Evolutionary conservation across 2,797 vertebrate genomes (phyloP).

Genomic region (Jordanella pulchra): DNA sequence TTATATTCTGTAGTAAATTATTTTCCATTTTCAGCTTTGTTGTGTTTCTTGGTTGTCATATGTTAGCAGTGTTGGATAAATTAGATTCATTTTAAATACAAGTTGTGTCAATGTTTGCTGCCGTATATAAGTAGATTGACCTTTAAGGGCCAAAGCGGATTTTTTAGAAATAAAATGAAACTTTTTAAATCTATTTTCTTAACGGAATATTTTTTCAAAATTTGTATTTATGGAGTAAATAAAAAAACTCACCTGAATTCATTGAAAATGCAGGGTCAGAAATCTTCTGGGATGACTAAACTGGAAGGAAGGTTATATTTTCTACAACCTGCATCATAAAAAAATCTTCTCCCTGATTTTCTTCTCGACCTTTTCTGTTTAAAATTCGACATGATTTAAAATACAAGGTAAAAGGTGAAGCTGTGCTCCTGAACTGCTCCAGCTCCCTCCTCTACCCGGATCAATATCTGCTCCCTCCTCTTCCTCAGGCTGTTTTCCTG

Average conservation of each 20-base stretch:
- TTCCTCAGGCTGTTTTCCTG: conserved; percentile 23
- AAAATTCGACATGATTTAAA: conserved; percentile 5
- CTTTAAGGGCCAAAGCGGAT: no score
- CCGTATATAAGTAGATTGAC: background rate
- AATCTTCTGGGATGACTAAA: background rate
- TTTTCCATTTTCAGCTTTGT: background rate
- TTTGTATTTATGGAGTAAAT: background rate
- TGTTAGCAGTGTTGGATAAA: no score
- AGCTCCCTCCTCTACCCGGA: conserved; percentile 21
- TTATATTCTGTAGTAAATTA: background rate
- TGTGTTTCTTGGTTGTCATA: background rate
- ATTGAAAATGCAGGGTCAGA: background rate
- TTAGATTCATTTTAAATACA: no score
- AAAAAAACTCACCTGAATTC: background rate
- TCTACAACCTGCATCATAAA: background rate
- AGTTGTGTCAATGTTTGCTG: background rate
- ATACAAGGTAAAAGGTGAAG: background rate
- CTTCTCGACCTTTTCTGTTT: background rate
- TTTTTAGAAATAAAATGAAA: background rate
- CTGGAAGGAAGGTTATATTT: background rate
- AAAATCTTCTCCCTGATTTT: background rate
- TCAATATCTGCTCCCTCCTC: conserved; percentile 32
- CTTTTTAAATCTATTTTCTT: background rate
- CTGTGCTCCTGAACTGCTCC: conserved; percentile 34
- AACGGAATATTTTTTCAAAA: no score